These are phyloP conservation scores for Pantala flavescens DNA, from an alignment of 1,140 invertebrate genomes.

Conservation along the genomic window DNA sequence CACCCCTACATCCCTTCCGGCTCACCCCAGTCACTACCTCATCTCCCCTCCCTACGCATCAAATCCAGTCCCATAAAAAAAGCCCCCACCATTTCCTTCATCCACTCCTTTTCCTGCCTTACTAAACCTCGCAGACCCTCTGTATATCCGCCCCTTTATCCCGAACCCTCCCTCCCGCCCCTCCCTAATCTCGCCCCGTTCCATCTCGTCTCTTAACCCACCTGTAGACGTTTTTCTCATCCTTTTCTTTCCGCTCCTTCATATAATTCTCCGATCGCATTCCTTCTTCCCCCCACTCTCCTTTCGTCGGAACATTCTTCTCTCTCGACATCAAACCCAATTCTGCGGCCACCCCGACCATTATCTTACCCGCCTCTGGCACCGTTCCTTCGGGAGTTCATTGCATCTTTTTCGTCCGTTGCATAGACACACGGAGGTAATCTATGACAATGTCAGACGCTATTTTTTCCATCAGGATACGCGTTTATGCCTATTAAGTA, in stretches of 20 bases:
- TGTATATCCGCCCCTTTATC: constrained; percentile 19
- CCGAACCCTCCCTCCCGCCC: not conserved
- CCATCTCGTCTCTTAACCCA: not conserved
- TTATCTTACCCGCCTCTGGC: not conserved
- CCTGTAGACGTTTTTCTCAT: constrained; percentile 17
- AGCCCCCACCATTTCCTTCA: constrained; percentile 21
- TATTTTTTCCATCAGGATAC: too few relatives aligned
- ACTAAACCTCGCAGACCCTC: constrained; percentile 13
- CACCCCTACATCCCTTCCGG: too few relatives aligned
- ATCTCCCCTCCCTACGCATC: constrained; percentile 21
- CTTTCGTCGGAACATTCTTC: constrained; percentile 12
- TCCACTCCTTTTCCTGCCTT: constrained; percentile 18
- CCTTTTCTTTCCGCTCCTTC: constrained; percentile 15
- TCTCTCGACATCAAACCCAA: not conserved
- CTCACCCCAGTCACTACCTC: constrained; percentile 19
- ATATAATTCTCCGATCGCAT: constrained; percentile 19
- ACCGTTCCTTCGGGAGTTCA: not conserved
- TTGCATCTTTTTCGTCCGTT: too few relatives aligned
- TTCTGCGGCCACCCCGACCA: not conserved
- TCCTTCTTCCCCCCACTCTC: constrained; percentile 25
- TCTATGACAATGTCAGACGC: too few relatives aligned
- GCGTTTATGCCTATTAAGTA: too few relatives aligned
- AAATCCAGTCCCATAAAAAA: constrained; percentile 22
- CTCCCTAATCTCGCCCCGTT: constrained; percentile 19
- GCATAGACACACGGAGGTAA: too few relatives aligned